Evolutionary conservation across 1,140 invertebrate genomes (phyloP).

Genomic region (Drosophila prosaltans): DNA sequence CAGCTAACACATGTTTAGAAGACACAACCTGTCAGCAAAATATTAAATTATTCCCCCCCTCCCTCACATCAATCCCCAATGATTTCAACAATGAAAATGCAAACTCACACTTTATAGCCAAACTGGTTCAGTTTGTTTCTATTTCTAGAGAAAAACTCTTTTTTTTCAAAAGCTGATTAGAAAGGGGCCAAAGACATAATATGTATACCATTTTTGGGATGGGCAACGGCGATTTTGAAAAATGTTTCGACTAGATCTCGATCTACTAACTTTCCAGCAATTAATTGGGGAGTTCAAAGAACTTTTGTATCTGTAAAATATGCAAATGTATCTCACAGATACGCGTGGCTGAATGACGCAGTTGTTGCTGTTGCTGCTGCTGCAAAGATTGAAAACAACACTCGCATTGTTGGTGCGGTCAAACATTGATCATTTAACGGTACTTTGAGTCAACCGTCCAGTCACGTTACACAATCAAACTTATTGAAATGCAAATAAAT

Average conservation of each 20-base stretch:
- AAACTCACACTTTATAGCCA: slow-evolving; percentile 13
- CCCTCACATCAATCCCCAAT: not conserved
- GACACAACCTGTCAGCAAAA: slow-evolving; percentile 36
- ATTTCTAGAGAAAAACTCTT: slow-evolving; percentile 13
- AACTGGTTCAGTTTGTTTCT: slow-evolving; percentile 49
- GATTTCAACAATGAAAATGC: slow-evolving; percentile 11
- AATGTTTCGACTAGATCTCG: not conserved
- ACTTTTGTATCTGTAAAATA: slow-evolving; percentile 52
- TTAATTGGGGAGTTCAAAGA: slow-evolving; percentile 65
- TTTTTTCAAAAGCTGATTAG: slow-evolving; percentile 23
- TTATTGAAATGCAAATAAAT: slow-evolving; percentile 76
- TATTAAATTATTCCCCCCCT: slow-evolving; percentile 29
- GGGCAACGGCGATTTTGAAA: slow-evolving; percentile 32
- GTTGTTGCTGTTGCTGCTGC: slow-evolving; percentile 12
- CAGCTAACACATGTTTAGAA: slow-evolving; percentile 46
- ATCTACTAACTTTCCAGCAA: slow-evolving; percentile 13
- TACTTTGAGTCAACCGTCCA: slow-evolving; percentile 18
- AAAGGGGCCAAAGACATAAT: slow-evolving; percentile 19
- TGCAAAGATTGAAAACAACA: slow-evolving; percentile 37
- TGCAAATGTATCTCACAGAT: slow-evolving; percentile 76
- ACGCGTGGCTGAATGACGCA: slow-evolving; percentile 59
- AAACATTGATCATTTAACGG: slow-evolving; percentile 66
- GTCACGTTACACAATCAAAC: slow-evolving; percentile 58
- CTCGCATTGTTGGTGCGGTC: slow-evolving; percentile 42
- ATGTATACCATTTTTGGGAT: slow-evolving; percentile 7